Evolutionary conservation across 2,113 vertebrate genomes (phyloP).

Genomic region (Aphyosemion australe): DNA sequence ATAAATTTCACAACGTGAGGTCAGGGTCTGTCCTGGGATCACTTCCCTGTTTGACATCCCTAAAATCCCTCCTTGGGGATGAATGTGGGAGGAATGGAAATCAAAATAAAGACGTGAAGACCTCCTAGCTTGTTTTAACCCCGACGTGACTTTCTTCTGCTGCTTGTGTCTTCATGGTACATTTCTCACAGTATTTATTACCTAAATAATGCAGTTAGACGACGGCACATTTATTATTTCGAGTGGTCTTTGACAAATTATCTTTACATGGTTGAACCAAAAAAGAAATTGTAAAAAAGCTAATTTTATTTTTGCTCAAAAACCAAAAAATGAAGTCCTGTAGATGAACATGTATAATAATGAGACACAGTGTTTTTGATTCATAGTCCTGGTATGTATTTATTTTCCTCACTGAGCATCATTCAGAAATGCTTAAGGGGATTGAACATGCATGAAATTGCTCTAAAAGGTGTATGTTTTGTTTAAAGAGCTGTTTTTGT

Average conservation of each 20-base stretch:
- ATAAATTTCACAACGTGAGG: not conserved
- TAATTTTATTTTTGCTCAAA: not conserved
- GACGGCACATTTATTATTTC: not conserved
- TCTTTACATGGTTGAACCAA: not conserved
- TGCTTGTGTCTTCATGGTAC: not conserved
- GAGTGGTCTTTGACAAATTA: not conserved
- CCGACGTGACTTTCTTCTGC: not conserved
- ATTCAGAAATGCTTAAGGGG: not conserved
- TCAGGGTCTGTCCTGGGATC: not conserved
- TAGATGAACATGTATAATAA: conserved; percentile 65
- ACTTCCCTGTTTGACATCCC: conserved; percentile 1
- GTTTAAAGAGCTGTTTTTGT: not conserved
- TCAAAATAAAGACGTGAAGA: not conserved
- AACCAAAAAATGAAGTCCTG: not conserved
- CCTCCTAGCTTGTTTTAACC: conserved; percentile 5
- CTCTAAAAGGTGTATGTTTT: conserved; percentile 16
- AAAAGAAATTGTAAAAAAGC: not conserved
- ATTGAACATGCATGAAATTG: conserved; percentile 31
- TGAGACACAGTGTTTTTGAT: conserved; percentile 48
- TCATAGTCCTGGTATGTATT: conserved; percentile 33
- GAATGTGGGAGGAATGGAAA: not conserved
- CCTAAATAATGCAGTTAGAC: not conserved
- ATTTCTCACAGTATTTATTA: not conserved
- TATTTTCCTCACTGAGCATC: conserved; percentile 15
- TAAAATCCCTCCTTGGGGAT: not conserved